Evolutionary conservation across 2,797 vertebrate species (phyloP), one percentile per base, ranked within the genome.

Genomic region (Rhinoraja longicauda): DNA sequence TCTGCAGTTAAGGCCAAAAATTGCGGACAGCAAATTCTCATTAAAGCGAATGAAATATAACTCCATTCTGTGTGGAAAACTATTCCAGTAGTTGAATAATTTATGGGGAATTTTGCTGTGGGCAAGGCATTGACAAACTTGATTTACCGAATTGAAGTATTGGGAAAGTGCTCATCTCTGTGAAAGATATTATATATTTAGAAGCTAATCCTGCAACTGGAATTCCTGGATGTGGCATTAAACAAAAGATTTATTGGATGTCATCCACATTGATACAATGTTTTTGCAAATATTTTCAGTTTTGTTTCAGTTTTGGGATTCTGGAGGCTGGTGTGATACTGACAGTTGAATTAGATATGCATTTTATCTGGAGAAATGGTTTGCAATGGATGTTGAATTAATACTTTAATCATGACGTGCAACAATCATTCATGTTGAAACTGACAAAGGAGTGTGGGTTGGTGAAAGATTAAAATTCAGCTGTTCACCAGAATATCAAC

Each of bases 41-140:
- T 84, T n/a, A 84, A 59, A 24, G 15, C n/a, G 45, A 84, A 84
- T 84, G 59, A 84, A 84, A 84, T 59, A n/a, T 59, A 1, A 59
- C 29, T 59, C 81, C 57, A 84, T 4, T 84, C 29, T 59, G 29
- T 59, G 13, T n/a, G 10, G 53, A 84, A 15, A 59, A 84, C 81
- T 84, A 57, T 84, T 57, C 81, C 81, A 84, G 13, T 29, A 29
- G 24, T 59, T 84, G 81, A 84, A 84, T 84, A 84, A 84, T 84
- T 84, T 84, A 84, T 84, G 81, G 12, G 8, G 26, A 84, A 84
- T 84, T 29, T 84, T 84, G 57, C 81, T 84, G 81, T 29, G 59
- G 84, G 81, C 53, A 62, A 84, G 53, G 29, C 53, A 84, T 12
- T 84, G 57, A 53, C 81, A 84, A 84, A 84, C 59, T 84, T 84